phyloP scores from a whole-genome alignment of 2,797 vertebrate species.

The Hipposideros larvatus region DNA sequence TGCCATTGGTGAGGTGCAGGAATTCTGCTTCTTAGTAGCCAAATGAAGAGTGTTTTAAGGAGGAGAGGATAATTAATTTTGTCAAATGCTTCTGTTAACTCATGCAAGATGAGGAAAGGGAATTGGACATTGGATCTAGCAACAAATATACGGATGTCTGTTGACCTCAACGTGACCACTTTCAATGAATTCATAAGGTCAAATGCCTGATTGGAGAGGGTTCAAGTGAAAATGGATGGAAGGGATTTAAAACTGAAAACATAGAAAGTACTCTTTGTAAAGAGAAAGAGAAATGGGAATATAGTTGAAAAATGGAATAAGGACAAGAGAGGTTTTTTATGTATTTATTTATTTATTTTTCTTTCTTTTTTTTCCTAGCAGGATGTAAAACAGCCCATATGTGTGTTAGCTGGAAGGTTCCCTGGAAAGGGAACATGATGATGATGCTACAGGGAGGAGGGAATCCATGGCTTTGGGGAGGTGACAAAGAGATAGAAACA shows the following conservation, averaged over 20 bases:
- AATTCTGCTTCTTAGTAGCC: not conserved
- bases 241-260: not conserved
- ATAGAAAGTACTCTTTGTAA: not conserved
- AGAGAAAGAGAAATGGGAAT: not conserved
- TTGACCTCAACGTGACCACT: not conserved
- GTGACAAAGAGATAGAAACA: accelerated
- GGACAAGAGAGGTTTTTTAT: not conserved
- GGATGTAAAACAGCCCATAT: not conserved
- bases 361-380: not conserved
- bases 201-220: not conserved
- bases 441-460: accelerated
- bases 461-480: not conserved
- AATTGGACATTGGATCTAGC: not conserved
- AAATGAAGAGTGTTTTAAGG: not conserved
- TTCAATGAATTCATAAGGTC: not conserved
- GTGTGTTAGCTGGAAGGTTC: not conserved
- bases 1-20: accelerated
- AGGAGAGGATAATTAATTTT: not conserved
- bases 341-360: not conserved
- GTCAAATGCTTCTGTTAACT: not conserved
- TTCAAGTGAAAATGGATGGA: not conserved
- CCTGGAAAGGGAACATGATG: not conserved
- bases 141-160: not conserved
- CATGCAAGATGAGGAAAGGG: not conserved
- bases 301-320: not conserved